These are phyloP conservation scores for Himalopsyche anomala DNA, from an alignment of 2,888 invertebrate species.

Conservation along the genomic window DNA sequence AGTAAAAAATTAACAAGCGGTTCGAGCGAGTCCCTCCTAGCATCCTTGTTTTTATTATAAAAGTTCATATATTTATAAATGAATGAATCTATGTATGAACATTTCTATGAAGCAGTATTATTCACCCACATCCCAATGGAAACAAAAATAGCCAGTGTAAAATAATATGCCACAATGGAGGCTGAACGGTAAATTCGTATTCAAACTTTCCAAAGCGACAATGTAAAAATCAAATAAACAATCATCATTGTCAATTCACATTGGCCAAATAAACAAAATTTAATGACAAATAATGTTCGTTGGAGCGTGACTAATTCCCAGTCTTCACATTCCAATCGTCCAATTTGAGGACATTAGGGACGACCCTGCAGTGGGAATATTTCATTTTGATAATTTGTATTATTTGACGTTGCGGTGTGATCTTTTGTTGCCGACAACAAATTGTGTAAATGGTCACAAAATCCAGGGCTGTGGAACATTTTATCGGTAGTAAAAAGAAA, in stretches of 20 bases:
- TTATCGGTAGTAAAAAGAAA: neutral
- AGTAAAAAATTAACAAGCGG: too few species aligned
- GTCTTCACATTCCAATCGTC: slow-evolving; percentile 43
- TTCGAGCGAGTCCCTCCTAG: too few species aligned
- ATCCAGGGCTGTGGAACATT: slow-evolving; percentile 5
- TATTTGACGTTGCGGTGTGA: slow-evolving; percentile 49
- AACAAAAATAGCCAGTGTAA: too few species aligned
- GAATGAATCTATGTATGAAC: too few species aligned
- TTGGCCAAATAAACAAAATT: slow-evolving; percentile 40
- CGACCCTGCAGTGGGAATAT: slow-evolving; percentile 47
- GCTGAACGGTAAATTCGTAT: neutral
- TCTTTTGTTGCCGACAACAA: slow-evolving; percentile 54
- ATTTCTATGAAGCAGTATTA: too few species aligned
- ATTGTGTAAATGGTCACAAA: slow-evolving; percentile 50
- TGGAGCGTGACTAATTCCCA: slow-evolving; percentile 34
- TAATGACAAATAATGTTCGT: slow-evolving; percentile 40
- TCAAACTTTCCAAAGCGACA: slow-evolving; percentile 14
- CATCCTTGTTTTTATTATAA: too few species aligned
- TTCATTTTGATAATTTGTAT: slow-evolving; percentile 56
- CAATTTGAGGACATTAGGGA: slow-evolving; percentile 43
- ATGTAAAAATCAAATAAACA: slow-evolving; percentile 24
- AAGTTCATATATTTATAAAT: too few species aligned
- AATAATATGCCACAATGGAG: too few species aligned
- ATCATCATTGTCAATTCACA: slow-evolving; percentile 34
- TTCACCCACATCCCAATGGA: too few species aligned